Evolutionary conservation across 2,888 invertebrate species (phyloP).

Genomic region (Tachystola acroxantha): DNA sequence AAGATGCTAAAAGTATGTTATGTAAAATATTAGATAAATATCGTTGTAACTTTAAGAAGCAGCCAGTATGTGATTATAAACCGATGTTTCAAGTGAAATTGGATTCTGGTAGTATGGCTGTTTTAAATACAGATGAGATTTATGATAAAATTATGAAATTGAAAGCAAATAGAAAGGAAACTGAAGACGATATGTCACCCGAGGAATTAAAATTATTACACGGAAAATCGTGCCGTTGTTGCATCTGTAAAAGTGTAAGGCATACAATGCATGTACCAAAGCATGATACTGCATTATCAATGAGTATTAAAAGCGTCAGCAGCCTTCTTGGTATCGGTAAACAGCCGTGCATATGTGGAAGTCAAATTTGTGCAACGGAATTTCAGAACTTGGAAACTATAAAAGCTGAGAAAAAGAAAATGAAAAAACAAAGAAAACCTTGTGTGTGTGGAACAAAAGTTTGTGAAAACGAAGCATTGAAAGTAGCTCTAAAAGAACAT

Average conservation of each 20-base stretch:
- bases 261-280: background rate
- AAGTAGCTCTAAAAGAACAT: background rate
- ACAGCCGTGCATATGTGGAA: slow-evolving; percentile 17
- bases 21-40: slow-evolving; percentile 6
- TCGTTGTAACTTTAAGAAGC: background rate
- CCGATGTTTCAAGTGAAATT: slow-evolving; percentile 14
- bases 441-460: slow-evolving; percentile 3
- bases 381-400: background rate
- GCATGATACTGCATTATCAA: background rate
- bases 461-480: background rate
- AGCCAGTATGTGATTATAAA: slow-evolving; percentile 4
- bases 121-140: slow-evolving; percentile 20
- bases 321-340: background rate
- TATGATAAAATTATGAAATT: background rate
- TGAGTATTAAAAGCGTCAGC: background rate
- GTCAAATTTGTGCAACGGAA: slow-evolving; percentile 13
- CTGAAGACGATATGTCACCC: background rate
- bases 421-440: background rate
- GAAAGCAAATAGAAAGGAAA: background rate
- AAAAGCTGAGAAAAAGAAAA: slow-evolving; percentile 1
- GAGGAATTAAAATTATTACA: slow-evolving; percentile 3
- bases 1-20: slow-evolving; percentile 16
- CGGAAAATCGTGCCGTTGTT: slow-evolving; percentile 12
- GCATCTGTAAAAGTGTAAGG: slow-evolving; percentile 9
- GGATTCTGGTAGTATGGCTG: slow-evolving; percentile 14